phyloP scores from a whole-genome alignment of 2,113 vertebrate genomes.

The Narcine bancroftii region DNA sequence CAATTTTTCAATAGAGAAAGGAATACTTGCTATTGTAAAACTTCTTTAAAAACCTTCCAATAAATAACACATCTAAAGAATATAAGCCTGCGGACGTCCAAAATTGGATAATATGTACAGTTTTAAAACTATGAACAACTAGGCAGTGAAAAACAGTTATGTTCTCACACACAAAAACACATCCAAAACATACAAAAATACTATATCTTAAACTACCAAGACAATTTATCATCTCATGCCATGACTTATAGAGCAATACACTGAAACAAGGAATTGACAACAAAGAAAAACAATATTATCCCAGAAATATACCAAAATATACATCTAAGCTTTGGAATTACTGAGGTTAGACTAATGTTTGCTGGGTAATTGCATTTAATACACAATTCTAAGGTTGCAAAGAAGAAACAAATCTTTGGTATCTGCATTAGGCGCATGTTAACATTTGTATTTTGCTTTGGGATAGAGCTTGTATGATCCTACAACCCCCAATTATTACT shows the following conservation, averaged over 20 bases:
- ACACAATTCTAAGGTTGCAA: conserved; percentile 92
- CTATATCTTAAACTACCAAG: conserved; percentile 97
- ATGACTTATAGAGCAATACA: conserved; percentile 91
- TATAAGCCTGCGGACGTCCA: conserved; percentile 40
- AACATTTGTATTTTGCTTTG: conserved; percentile 99
- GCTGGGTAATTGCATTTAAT: conserved; percentile 96
- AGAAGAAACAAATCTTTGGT: conserved; percentile 96
- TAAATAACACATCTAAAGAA: conserved; percentile 38
- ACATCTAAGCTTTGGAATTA: conserved; percentile 99
- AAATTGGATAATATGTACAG: conserved; percentile 81
- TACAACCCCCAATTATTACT: conserved; percentile 69
- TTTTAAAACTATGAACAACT: conserved; percentile 73
- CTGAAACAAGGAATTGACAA: conserved; percentile 80
- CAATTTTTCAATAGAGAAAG: conserved; percentile 8
- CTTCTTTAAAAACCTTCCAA: conserved; percentile 58
- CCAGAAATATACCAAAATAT: conserved; percentile 99
- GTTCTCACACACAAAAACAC: conserved; percentile 84
- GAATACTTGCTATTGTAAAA: conserved; percentile 36
- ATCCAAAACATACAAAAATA: conserved; percentile 99
- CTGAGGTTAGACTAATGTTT: conserved; percentile 99
- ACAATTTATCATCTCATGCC: conserved; percentile 97
- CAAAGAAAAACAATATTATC: conserved; percentile 67
- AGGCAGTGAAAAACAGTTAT: conserved; percentile 91
- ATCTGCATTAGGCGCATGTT: conserved; percentile 98
- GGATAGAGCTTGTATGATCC: conserved; percentile 96